These are phyloP conservation scores for Mustelus asterias DNA, from an alignment of 2,113 vertebrate species.

Conservation along the genomic window DNA sequence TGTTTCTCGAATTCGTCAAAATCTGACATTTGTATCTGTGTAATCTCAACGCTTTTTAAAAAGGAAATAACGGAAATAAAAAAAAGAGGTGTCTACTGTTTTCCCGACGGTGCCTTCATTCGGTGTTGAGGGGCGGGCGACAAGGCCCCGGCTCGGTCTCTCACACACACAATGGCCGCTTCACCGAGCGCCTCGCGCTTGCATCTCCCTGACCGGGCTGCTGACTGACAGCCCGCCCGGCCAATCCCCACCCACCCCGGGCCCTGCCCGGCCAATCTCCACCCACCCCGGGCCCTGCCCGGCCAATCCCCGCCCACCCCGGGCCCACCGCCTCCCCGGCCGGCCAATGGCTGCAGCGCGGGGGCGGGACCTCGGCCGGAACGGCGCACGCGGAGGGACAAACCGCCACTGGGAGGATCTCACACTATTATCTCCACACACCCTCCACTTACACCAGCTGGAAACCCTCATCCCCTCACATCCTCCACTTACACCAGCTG, in stretches of 20 bases:
- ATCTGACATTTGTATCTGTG: slow-evolving; percentile 52
- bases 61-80: not conserved
- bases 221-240: not conserved
- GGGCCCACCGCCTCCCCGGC: no score
- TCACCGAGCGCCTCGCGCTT: not conserved
- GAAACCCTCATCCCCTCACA: no score
- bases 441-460: no score
- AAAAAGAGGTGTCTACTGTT: no score
- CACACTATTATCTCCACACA: no score
- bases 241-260: not conserved
- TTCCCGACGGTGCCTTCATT: not conserved
- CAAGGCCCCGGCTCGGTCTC: not conserved
- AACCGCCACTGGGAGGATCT: not conserved
- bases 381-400: not conserved
- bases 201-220: not conserved
- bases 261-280: no score
- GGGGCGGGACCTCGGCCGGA: not conserved
- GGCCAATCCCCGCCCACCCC: no score
- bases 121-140: not conserved
- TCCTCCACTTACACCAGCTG: no score
- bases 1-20: slow-evolving; percentile 69
- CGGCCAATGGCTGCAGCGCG: not conserved
- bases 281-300: no score
- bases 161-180: slow-evolving; percentile 16
- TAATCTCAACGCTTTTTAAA: not conserved